Evolutionary conservation across 2,797 vertebrate genomes (phyloP), one percentile per base, ranked within the genome.

Genomic region (Zenarchopterus dispar): DNA sequence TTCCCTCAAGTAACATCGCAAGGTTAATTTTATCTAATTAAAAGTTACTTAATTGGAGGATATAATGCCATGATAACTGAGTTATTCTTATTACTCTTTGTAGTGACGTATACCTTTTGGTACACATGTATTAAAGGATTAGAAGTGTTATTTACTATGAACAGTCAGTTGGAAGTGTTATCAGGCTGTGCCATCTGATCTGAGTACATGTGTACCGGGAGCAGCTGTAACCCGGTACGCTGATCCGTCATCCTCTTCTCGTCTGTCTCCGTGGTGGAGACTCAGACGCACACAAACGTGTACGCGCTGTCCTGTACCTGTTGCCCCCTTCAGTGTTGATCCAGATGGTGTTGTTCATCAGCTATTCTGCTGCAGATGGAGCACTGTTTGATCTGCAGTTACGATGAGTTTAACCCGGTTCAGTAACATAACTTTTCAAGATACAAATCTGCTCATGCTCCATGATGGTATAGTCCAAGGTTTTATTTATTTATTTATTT

Each of bases 301-400:
- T 1, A 60, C 70, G 52, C 39, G 0, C 60, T 21, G 56, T 70
- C 48, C 70, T 59, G 67, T 81, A 78, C 79, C 77, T 80, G 68
- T 57, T 6, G 21, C 75, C 62, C 59, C 68, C 56, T 56, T 67
- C 28, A 8, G 41, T 59, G 48, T 43, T 57, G 62, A 79, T 81
- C 82, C 86, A 84, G 87, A 84, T 85, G 80, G 70, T 80, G 75
- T 78, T 84, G 50, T 76, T 85, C 52, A 80, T 80, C 67, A 67
- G 61, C 51, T 53, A 45, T 56, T 76, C 71, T 70, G 51, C 77
- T 80, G 68, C 79, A 85, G 70, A 69, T 68, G 46, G 57, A 74
- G 24, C 36, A 9, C 70, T 50, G 62, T 48, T 36, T 53, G 56
- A 70, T 46, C 70, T 64, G 16, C 41, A 71, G 1, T 41, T 19